A percentile compares a stretch with the other conserved stretches of the same genome.
Conservation (phyloP, 2,888 invertebrate genomes). For the Chouioia cunea region DNA sequence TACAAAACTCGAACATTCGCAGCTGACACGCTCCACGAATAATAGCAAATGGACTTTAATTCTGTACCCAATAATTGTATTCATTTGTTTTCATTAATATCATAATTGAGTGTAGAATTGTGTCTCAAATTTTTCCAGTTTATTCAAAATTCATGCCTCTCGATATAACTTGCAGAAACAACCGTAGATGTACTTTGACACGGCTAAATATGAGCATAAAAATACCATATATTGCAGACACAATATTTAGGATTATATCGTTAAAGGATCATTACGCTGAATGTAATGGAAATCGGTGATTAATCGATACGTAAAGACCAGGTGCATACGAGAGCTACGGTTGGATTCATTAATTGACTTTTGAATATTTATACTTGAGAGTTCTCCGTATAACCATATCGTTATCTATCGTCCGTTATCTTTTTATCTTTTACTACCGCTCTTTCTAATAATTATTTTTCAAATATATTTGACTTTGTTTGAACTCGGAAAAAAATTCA, state of each 20-base stretch:
- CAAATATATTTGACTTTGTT: no score
- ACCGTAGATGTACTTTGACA: background rate
- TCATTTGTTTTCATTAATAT: no score
- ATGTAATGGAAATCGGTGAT: conserved; percentile 60
- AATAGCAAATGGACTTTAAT: no score
- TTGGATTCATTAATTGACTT: conserved; percentile 55
- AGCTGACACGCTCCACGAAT: no score
- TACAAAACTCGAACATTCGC: conserved; percentile 26
- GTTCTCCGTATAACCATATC: no score
- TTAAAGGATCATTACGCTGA: conserved; percentile 57
- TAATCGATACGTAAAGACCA: conserved; percentile 52
- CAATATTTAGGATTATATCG: conserved; percentile 49
- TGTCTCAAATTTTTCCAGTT: no score
- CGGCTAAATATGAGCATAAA: background rate
- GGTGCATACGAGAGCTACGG: conserved; percentile 44
- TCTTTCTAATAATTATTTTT: no score
- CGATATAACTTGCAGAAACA: background rate
- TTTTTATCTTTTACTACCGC: no score
- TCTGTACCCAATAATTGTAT: no score
- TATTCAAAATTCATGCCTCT: background rate
- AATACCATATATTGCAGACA: conserved; percentile 7
- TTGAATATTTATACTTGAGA: conserved; percentile 59
- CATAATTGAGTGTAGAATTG: no score
- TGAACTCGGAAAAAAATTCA: no score
- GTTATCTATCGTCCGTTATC: no score